Evolutionary conservation across 2,888 invertebrate species (phyloP).

Genomic region (Linyphia triangularis): DNA sequence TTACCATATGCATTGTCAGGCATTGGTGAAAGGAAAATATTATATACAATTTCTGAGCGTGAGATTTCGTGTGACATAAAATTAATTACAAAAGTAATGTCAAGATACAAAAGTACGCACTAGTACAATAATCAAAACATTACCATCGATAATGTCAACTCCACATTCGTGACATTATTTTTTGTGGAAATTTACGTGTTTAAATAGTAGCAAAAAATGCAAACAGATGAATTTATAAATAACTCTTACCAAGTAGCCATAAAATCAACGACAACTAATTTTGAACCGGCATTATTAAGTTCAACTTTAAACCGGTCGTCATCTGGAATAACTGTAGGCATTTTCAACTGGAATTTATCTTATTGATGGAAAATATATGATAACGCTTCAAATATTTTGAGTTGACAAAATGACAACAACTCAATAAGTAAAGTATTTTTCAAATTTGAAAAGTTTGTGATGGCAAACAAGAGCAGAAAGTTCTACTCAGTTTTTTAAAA

Average conservation of each 20-base stretch:
- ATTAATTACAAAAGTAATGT: not conserved
- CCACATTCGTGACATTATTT: not conserved
- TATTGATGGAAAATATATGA: not conserved
- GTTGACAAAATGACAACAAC: too few relatives aligned
- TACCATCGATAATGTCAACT: not conserved
- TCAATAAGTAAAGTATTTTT: too few relatives aligned
- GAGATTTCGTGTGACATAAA: not conserved
- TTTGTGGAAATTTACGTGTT: not conserved
- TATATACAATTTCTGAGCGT: too few relatives aligned
- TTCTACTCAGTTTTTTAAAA: not conserved
- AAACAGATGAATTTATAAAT: not conserved
- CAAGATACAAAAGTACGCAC: not conserved
- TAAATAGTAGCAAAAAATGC: not conserved
- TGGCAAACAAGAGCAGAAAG: not conserved
- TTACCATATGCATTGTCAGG: too few relatives aligned
- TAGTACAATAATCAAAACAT: too few relatives aligned
- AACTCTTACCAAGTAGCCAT: slow-evolving; percentile 92
- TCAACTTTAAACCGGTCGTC: slow-evolving; percentile 92
- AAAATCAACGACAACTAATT: slow-evolving; percentile 95
- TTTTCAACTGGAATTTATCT: slow-evolving; percentile 50
- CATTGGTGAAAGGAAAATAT: too few relatives aligned
- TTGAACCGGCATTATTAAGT: slow-evolving; percentile 90
- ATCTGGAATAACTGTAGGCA: slow-evolving; percentile 80
- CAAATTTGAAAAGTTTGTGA: too few relatives aligned
- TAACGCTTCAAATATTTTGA: too few relatives aligned